phyloP scores from a whole-genome alignment of 2,888 invertebrate species.

The Cinara cedri region DNA sequence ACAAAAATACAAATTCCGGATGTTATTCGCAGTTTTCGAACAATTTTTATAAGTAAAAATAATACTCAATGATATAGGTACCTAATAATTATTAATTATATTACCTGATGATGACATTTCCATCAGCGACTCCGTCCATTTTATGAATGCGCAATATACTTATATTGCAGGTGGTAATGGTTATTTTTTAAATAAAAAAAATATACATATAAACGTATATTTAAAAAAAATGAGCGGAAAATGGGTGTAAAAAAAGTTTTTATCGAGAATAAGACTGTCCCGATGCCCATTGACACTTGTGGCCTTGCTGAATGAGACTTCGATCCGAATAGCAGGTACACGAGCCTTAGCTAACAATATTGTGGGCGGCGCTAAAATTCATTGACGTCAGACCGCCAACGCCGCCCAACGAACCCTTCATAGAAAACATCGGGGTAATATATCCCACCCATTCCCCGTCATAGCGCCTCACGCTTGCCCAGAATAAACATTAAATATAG shows the following conservation, averaged over 20 bases:
- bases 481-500: conserved; percentile 22
- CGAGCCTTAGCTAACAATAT: conserved; percentile 30
- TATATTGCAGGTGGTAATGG: too few relatives aligned
- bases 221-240: too few relatives aligned
- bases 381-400: conserved; percentile 54
- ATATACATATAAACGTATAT: background rate
- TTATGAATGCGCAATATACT: too few relatives aligned
- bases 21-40: too few relatives aligned
- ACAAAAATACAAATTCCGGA: too few relatives aligned
- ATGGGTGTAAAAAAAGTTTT: conserved; percentile 24
- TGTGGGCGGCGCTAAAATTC: conserved; percentile 51
- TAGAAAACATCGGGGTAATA: conserved; percentile 8
- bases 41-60: too few relatives aligned
- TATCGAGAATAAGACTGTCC: conserved; percentile 12
- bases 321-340: conserved; percentile 43
- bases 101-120: conserved; percentile 6
- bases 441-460: background rate
- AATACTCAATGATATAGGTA: too few relatives aligned
- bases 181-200: background rate
- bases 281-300: conserved; percentile 54
- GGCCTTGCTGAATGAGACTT: conserved; percentile 57
- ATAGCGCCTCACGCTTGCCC: background rate
- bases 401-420: conserved; percentile 52
- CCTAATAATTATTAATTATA: background rate
- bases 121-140: background rate